Evolutionary conservation across 2,888 invertebrate genomes (phyloP), one percentile per base, ranked within the genome.

Genomic region (Netelia virgata): DNA sequence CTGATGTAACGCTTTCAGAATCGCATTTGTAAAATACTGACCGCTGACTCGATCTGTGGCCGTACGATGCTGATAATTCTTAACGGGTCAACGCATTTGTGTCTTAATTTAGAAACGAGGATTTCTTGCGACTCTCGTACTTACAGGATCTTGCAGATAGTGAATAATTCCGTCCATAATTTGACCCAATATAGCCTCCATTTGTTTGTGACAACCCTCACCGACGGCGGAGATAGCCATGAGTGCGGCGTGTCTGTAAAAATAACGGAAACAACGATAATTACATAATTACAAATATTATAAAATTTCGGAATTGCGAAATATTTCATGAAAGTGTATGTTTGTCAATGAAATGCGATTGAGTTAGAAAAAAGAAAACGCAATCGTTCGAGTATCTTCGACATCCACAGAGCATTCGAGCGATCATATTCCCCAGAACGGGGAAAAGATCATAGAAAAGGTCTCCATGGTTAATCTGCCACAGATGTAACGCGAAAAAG

Each of bases 211-310:
- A 92, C 99, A 99, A 23, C 99, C 99, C 94, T 99, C 99, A 3
- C 99, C 99, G 83, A 99, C 97, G 0, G 99, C 98, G 6, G 99
- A 99, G 66, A 99, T 97, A 0, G 99, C 99, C 99, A 99, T 99
- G 53, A 99, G 95, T 1, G 98, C 99, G 59, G 99, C 99, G 94
- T 99, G 98, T n/a, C 96, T 94, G 88, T 18, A 90, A 89, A 69
- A 80, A 43, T 53, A 23, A 16, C 8, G 14, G 36, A 50, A 55
- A 70, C 16, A 16, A 20, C 36, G 9, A 53, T 18, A 82, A n/a
- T 18, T 43, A 23, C 43, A 64, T 11, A 57, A 28, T 11, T 64
- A 53, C 36, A 75, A 74, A 41, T 28, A 81, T 59, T 57, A 43
- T n/a, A 23, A 28, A 64, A 11, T 16, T 50, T 16, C 6, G 16